Evolutionary conservation across 2,888 invertebrate genomes (phyloP).

Genomic region (Scaptomyza caliginosa): DNA sequence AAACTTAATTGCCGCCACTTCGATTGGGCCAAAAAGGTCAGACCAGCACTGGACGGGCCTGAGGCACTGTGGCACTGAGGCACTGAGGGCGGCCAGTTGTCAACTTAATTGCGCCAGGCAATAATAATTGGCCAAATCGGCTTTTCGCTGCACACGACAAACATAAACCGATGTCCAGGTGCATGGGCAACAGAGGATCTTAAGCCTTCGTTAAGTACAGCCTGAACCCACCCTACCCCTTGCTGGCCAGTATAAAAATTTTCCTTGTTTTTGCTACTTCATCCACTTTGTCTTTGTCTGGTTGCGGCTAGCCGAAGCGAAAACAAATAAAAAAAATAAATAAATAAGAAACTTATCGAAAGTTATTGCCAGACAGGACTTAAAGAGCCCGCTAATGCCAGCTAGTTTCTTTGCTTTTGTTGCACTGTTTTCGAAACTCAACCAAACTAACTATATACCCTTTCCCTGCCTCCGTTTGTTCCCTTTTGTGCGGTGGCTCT

Average conservation of each 20-base stretch:
- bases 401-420: slow-evolving; percentile 14
- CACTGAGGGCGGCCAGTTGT: not conserved
- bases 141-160: slow-evolving; percentile 43
- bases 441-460: not conserved
- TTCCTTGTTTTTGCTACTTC: not conserved
- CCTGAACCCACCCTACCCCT: not conserved
- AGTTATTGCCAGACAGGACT: slow-evolving; percentile 36
- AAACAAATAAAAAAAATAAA: slow-evolving; percentile 1
- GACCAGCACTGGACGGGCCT: slow-evolving; percentile 17
- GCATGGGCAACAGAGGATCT: slow-evolving; percentile 17
- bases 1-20: slow-evolving; percentile 10
- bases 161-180: slow-evolving; percentile 31
- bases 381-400: slow-evolving; percentile 41
- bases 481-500: slow-evolving; percentile 23
- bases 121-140: slow-evolving; percentile 71
- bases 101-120: slow-evolving; percentile 60
- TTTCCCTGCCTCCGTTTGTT: not conserved
- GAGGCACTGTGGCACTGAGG: slow-evolving; percentile 35
- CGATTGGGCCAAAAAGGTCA: slow-evolving; percentile 16
- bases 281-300: slow-evolving; percentile 13
- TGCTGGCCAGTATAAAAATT: not conserved
- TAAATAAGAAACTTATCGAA: slow-evolving; percentile 26
- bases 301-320: not conserved
- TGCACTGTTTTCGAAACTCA: not conserved
- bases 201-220: slow-evolving; percentile 22